Conservation (phyloP, 2,113 vertebrate genomes). For the Alligator sinensis region DNA sequence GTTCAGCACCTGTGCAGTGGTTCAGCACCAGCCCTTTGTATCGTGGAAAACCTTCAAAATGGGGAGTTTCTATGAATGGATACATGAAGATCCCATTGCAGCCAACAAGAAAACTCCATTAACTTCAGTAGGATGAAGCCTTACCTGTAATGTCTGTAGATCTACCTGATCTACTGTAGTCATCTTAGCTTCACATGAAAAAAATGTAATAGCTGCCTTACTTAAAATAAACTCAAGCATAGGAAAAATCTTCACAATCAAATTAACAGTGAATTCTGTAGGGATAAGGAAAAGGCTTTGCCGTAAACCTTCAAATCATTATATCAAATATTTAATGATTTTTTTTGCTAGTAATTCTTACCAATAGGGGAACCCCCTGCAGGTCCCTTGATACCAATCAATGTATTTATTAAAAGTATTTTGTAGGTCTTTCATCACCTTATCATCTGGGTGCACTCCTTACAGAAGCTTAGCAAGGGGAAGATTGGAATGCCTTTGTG, state of each 20-base stretch:
- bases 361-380: neutral
- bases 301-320: neutral
- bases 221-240: neutral
- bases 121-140: neutral
- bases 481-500: neutral
- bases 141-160: neutral
- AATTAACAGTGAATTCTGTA: neutral
- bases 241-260: neutral
- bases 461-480: neutral
- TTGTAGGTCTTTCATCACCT: neutral
- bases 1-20: neutral
- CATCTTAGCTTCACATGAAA: neutral
- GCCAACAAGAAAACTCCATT: neutral
- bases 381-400: too few species aligned
- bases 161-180: neutral
- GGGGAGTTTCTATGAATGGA: rapidly evolving
- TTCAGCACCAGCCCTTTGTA: neutral
- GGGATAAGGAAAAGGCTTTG: neutral
- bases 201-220: neutral
- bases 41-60: neutral
- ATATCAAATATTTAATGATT: neutral
- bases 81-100: neutral
- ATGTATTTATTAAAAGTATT: too few species aligned
- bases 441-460: neutral
- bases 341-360: neutral